Evolutionary conservation across 2,113 vertebrate species (phyloP), one percentile per base, ranked within the genome.

Genomic region (Psilopsiagon aymara): DNA sequence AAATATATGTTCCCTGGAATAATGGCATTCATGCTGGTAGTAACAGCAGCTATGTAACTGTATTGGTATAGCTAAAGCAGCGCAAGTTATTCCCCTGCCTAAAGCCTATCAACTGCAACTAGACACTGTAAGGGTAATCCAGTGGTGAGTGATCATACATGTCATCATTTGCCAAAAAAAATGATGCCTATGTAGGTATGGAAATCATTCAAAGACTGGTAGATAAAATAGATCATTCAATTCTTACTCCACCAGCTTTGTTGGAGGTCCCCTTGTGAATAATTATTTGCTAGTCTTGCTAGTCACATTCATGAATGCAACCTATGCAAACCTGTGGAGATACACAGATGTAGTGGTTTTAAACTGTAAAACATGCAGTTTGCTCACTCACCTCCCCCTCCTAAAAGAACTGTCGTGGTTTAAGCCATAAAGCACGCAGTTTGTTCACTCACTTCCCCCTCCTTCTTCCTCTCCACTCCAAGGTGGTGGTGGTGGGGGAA

Each of bases 161-260:
- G 47, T 3, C 17, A 64, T 39, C 33, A 11, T 19, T 43, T 76
- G 35, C 62, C 75, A 51, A 87, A 78, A 51, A 87, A 78, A 74
- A 51, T 39, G 7, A 3, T 51, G 23, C 35, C 70, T 46, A 1
- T 0, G 2, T 64, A 68, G 17, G 7, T 43, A 66, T n/a, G 21
- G 9, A 27, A 88, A 44, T 28, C 18, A 49, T 55, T 75, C 66
- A 52, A 76, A 35, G 29, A 64, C 17, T 53, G 19, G 16, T 21
- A 53, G 37, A 60, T 59, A 24, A 80, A 94, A 67, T 17, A 37
- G 17, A 67, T 62, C 10, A 44, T 51, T 76, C 17, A 35, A 27
- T 55, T 78, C 47, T 63, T 74, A 63, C 31, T 59, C 15, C 8
- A 51, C 10, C 4, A 0, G 11, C 13, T 70, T 71, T 18, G 13